These are phyloP conservation scores for Channallabes apus DNA, from an alignment of 2,797 vertebrate genomes.

Conservation along the genomic window DNA sequence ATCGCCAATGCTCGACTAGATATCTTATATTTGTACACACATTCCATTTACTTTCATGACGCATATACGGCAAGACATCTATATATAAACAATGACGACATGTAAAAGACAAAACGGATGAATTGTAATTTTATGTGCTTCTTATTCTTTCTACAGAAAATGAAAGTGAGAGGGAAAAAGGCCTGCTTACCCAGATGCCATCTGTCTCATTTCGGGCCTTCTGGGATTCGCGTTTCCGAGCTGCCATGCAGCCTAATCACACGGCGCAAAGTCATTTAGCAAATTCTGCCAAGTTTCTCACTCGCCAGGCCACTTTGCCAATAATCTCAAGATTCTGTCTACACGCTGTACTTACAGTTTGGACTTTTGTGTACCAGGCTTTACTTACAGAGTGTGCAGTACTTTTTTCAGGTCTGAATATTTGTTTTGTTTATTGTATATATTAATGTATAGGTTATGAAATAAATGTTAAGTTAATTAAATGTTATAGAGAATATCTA, in stretches of 20 bases:
- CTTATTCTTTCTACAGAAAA: slow-evolving; percentile 20
- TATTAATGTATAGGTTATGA: neutral
- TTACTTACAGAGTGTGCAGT: neutral
- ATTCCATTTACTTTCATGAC: neutral
- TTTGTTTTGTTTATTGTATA: neutral
- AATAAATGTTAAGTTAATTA: neutral
- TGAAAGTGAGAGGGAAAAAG: neutral
- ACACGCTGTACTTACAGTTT: neutral
- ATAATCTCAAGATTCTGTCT: slow-evolving; percentile 26
- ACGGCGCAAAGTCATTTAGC: slow-evolving; percentile 24
- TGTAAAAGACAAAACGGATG: neutral
- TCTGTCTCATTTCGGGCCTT: slow-evolving; percentile 28
- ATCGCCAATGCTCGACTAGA: slow-evolving; percentile 15
- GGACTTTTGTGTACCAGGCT: neutral
- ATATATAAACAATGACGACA: neutral
- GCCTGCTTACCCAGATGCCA: slow-evolving; percentile 28
- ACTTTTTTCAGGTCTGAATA: neutral
- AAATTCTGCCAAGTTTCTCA: slow-evolving; percentile 15
- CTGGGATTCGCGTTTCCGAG: slow-evolving; percentile 26
- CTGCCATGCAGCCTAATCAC: slow-evolving; percentile 18
- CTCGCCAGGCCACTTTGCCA: slow-evolving; percentile 27
- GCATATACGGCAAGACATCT: neutral
- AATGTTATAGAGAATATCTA: neutral
- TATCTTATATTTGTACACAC: neutral
- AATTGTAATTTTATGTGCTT: neutral